Evolutionary conservation across 2,113 vertebrate genomes (phyloP).

Genomic region (Takifugu flavidus): DNA sequence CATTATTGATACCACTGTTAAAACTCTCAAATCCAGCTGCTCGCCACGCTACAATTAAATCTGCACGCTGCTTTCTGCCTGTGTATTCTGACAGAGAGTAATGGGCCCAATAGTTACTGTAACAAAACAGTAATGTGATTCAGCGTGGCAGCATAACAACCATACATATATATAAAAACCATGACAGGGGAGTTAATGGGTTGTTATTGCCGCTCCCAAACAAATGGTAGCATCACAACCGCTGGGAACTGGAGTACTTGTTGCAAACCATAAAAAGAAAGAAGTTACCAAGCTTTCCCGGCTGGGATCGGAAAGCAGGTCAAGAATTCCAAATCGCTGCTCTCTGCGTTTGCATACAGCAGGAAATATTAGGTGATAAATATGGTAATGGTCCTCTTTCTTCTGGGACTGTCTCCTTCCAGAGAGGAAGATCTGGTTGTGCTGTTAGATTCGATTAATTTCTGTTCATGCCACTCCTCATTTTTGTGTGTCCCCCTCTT

Average conservation of each 20-base stretch:
- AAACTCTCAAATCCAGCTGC: conserved; percentile 66
- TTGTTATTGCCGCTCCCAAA: conserved; percentile 57
- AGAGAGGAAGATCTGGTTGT: conserved; percentile 67
- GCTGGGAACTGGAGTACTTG: conserved; percentile 39
- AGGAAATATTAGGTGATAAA: conserved; percentile 68
- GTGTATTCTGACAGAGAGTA: conserved; percentile 70
- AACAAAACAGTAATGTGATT: conserved; percentile 70
- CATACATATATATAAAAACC: conserved; percentile 38
- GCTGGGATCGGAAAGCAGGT: conserved; percentile 53
- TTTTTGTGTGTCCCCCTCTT: conserved; percentile 58
- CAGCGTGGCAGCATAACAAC: conserved; percentile 55
- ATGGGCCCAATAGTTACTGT: conserved; percentile 75
- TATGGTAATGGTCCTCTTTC: conserved; percentile 73
- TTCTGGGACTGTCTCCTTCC: conserved; percentile 70
- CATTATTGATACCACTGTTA: conserved; percentile 72
- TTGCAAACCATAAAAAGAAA: conserved; percentile 57
- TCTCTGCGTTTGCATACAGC: conserved; percentile 65
- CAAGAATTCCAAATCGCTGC: conserved; percentile 57
- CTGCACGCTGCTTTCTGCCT: conserved; percentile 37
- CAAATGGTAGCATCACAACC: conserved; percentile 29
- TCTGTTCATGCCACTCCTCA: conserved; percentile 76
- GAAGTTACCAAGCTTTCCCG: conserved; percentile 33
- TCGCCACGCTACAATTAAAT: conserved; percentile 69
- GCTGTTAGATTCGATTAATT: conserved; percentile 77
- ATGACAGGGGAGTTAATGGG: conserved; percentile 58